A percentile compares a stretch with the other conserved stretches of the same genome.
Conservation (phyloP, 1,140 invertebrate genomes). For the Psix sp. region DNA sequence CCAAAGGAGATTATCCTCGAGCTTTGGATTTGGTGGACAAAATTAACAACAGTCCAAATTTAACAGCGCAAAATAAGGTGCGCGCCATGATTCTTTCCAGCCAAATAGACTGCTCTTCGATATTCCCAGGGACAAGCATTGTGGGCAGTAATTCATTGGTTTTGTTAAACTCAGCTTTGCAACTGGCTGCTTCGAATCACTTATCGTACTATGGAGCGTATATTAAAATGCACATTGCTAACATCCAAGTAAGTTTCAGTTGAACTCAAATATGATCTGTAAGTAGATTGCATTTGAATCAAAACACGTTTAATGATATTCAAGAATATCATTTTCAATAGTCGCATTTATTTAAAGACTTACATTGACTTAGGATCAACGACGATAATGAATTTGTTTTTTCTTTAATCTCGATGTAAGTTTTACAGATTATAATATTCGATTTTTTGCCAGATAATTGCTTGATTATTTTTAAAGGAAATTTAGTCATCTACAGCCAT, state of each 20-base stretch:
- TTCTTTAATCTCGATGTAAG: too few relatives aligned
- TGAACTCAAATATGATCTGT: too few relatives aligned
- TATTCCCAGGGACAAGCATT: slow-evolving; percentile 74
- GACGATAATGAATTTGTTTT: too few relatives aligned
- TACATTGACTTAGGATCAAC: too few relatives aligned
- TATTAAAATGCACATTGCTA: slow-evolving; percentile 87
- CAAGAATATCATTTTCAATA: too few relatives aligned
- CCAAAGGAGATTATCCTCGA: slow-evolving; percentile 82
- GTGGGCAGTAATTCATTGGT: slow-evolving; percentile 77
- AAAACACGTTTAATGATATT: too few relatives aligned
- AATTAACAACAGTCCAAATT: slow-evolving; percentile 77
- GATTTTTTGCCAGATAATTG: too few relatives aligned
- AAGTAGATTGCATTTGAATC: too few relatives aligned
- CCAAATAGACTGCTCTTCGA: slow-evolving; percentile 82
- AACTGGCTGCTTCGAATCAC: slow-evolving; percentile 83
- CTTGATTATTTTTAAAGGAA: too few relatives aligned
- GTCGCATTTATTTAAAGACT: too few relatives aligned
- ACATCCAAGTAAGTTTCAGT: slow-evolving; percentile 80
- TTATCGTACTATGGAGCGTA: slow-evolving; percentile 85
- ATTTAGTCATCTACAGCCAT: too few relatives aligned
- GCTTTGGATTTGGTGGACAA: slow-evolving; percentile 80
- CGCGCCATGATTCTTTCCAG: slow-evolving; percentile 84
- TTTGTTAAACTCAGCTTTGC: slow-evolving; percentile 84
- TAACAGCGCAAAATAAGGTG: slow-evolving; percentile 80
- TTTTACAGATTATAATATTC: too few relatives aligned